phyloP scores from a whole-genome alignment of 2,797 vertebrate genomes.

The Sebastes hubbsi region DNA sequence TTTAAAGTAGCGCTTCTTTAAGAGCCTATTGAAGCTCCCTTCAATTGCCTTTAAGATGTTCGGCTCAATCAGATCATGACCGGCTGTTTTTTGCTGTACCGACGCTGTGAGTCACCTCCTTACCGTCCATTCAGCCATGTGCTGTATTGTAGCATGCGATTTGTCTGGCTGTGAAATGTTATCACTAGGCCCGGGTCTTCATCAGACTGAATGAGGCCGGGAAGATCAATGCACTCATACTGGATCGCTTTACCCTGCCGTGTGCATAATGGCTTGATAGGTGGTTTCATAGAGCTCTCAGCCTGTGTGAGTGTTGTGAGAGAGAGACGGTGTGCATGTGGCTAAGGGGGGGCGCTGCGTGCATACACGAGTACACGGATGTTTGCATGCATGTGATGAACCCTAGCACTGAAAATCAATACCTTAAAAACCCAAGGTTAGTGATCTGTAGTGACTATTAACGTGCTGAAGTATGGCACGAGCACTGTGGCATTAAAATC shows the following conservation, averaged over 20 bases:
- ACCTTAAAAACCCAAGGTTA: not conserved
- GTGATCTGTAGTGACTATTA: constrained; percentile 3
- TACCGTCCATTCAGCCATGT: constrained; percentile 21
- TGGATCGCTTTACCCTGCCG: constrained; percentile 63
- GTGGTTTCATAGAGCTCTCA: constrained; percentile 42
- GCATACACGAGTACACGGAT: not conserved
- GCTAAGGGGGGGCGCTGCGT: not conserved
- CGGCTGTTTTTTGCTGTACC: constrained; percentile 17
- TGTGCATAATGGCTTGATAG: constrained; percentile 57
- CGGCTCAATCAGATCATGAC: constrained; percentile 38
- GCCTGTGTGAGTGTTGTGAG: not conserved
- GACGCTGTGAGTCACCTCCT: not conserved
- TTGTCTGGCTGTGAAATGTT: constrained; percentile 55
- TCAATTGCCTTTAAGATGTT: constrained; percentile 32
- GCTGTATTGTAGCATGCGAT: constrained; percentile 18
- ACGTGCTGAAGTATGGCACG: not conserved
- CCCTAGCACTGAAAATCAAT: constrained; percentile 10
- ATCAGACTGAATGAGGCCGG: constrained; percentile 58
- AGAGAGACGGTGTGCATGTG: not conserved
- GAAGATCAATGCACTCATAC: constrained; percentile 66
- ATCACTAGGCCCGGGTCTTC: constrained; percentile 59
- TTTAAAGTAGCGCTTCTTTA: constrained; percentile 39
- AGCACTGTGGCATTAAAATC: constrained; percentile 1
- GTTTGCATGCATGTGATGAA: constrained; percentile 10
- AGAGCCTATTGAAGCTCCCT: constrained; percentile 35